These are phyloP conservation scores for Montifringilla adamsi DNA, from an alignment of 2,113 vertebrate genomes.

Conservation along the genomic window DNA sequence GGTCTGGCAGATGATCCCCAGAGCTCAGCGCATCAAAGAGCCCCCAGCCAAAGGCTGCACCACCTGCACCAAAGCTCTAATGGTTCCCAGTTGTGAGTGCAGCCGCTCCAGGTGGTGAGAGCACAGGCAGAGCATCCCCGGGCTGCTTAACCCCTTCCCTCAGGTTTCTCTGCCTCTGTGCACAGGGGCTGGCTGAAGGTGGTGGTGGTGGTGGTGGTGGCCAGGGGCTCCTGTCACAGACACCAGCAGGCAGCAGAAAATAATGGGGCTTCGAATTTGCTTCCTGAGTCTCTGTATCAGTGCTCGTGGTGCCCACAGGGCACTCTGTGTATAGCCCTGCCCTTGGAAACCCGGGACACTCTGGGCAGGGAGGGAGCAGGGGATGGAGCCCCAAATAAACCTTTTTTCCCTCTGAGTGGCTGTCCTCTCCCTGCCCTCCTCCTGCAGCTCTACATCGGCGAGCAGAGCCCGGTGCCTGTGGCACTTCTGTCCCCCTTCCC, in stretches of 20 bases:
- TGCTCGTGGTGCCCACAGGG: fast-evolving
- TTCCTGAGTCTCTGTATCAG: neutral
- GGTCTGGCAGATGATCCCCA: neutral
- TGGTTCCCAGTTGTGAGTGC: no score
- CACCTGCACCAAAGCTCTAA: neutral
- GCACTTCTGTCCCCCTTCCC: neutral
- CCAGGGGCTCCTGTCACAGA: neutral
- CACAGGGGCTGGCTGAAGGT: neutral
- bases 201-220: neutral
- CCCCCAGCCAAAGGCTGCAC: neutral
- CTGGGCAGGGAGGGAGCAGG: neutral
- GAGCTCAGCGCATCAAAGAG: neutral
- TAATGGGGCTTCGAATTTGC: neutral
- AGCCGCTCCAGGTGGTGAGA: neutral
- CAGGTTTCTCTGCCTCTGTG: neutral
- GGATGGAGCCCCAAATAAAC: neutral
- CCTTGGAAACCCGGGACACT: neutral
- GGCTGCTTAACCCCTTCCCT: conserved; percentile 15
- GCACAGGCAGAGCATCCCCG: neutral
- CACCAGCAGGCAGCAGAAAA: neutral
- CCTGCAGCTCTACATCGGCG: fast-evolving
- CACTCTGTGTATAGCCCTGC: neutral
- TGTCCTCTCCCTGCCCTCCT: neutral
- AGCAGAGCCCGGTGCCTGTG: neutral
- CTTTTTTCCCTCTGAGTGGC: neutral